Conservation (phyloP, 2,113 vertebrate genomes). For the Seriola rivoliana region DNA sequence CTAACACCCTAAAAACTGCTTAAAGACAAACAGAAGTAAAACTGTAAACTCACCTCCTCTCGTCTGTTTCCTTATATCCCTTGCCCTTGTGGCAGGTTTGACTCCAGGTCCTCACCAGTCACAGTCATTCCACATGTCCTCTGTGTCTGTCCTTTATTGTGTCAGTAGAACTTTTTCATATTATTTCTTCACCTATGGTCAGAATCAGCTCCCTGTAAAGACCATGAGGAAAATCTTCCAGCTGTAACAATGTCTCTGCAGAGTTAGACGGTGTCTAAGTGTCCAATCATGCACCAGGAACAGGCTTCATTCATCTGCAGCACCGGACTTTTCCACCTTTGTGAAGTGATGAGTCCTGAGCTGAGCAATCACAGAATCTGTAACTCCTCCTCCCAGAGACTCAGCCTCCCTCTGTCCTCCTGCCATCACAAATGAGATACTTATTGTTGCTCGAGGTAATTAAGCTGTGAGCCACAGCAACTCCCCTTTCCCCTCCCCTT, state of each 20-base stretch:
- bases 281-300: conserved; percentile 14
- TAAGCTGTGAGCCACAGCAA: conserved; percentile 36
- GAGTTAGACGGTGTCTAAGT: background rate
- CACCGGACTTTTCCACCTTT: background rate
- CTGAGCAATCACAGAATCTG: conserved; percentile 2
- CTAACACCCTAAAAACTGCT: background rate
- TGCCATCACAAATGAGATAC: conserved; percentile 37
- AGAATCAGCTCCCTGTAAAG: background rate
- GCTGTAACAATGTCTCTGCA: background rate
- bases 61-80: conserved; percentile 63
- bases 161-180: conserved; percentile 7
- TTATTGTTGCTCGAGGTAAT: conserved; percentile 51
- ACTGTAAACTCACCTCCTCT: conserved; percentile 58
- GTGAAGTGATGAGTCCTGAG: conserved; percentile 18
- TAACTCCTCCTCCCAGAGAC: conserved; percentile 1
- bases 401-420: conserved; percentile 25
- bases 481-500: conserved; percentile 59
- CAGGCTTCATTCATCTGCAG: conserved; percentile 20
- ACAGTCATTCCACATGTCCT: conserved; percentile 58
- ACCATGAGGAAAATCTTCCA: background rate
- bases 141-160: background rate
- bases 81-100: conserved; percentile 32
- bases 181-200: background rate
- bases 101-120: conserved; percentile 25
- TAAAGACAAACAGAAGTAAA: background rate